Evolutionary conservation across 2,113 vertebrate genomes (phyloP), one percentile per base, ranked within the genome.

Genomic region (Dissostichus mawsoni): DNA sequence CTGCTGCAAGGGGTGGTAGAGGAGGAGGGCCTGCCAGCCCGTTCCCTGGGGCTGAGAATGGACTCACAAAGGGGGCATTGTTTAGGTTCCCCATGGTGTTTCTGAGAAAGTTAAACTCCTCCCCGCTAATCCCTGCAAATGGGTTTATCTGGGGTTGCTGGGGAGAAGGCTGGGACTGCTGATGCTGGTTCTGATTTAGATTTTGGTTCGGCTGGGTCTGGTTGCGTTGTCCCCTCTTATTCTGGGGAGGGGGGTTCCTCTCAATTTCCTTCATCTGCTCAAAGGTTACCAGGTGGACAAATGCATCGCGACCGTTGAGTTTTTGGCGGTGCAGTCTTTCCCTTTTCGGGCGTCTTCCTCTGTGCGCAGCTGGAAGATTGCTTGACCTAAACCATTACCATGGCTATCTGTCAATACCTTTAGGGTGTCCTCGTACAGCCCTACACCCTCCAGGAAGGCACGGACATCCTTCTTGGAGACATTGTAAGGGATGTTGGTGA

Each of bases 251-350:
- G 61, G 98, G 97, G 88, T 97, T 98, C 88, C 96, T 96, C 82
- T 99, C 97, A 87, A 98, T 96, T 70, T 98, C 98, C 89, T 96
- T 97, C 96, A 98, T 98, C 91, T 99, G 97, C 57, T 99, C 98
- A 79, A 95, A 89, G 45, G 96, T 97, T 76, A 99, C 94, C 83
- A 99, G 89, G 88, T 98, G 97, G 69, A 99, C 94, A 90, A 98
- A 97, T 71, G 97, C 97, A 93, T 99, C 97, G 80, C 98, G 97
- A 58, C 98, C 98, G 51, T 98, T 99, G 78, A 99, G 94, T 78
- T 99, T 99, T 90, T 99, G 98, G 81, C 97, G 97, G 89, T 99
- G 98, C 59, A 99, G 94, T 83, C 97, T 95, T 89, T 99, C 98
- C 96, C 96, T 91, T 98, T 99, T 69, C 94, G 97, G 82, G 97